Base-by-base conservation (phyloP, 2,888 invertebrate species). In the Drosophila limbata region DNA sequence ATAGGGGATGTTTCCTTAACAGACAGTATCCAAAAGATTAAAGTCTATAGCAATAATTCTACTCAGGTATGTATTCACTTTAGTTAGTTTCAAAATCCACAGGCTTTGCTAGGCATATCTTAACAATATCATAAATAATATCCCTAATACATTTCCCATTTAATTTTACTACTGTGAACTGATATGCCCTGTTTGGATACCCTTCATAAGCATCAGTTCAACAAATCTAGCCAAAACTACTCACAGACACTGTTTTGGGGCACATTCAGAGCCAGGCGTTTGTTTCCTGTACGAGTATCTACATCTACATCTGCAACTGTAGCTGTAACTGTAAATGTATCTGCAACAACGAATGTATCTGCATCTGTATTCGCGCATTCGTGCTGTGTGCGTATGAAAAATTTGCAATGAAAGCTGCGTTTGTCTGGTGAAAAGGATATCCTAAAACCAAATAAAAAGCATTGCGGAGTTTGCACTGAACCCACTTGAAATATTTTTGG, bases 401-500 rank as follows among this genome's bases (percentile, higher is more conserved):
- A 79, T 81, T 40, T 42, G 75, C 73, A 79, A 84, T 75, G 79
- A 81, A 73, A 69, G 62, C 61, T 59, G 77, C 53, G 51, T 48
- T 57, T 15, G 73, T 53, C 61, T 59, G 59, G 28, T 19, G 63
- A n/a, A 51, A 73, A 64, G 62, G 44, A 59, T 61, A 77, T 88
- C 76, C 86, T 65, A 88, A 87, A 72, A 74, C 68, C 84, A 84
- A 82, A 88, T 83, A 85, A 80, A 80, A 79, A 64, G 64, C 56
- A 48, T 39, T 56, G 53, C 50, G 48, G 60, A 45, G 48, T 64
- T 68, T 70, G 67, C 53, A 55, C 62, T 69, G 84, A 85, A 77
- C 73, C 81, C 87, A 79, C 82, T 84, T 87, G 87, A 85, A 87
- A 85, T 85, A 85, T 88, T 80, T 88, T 87, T 84, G 81, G 84